Base-by-base conservation (phyloP, 2,797 vertebrate genomes). In the Catharus ustulatus region DNA sequence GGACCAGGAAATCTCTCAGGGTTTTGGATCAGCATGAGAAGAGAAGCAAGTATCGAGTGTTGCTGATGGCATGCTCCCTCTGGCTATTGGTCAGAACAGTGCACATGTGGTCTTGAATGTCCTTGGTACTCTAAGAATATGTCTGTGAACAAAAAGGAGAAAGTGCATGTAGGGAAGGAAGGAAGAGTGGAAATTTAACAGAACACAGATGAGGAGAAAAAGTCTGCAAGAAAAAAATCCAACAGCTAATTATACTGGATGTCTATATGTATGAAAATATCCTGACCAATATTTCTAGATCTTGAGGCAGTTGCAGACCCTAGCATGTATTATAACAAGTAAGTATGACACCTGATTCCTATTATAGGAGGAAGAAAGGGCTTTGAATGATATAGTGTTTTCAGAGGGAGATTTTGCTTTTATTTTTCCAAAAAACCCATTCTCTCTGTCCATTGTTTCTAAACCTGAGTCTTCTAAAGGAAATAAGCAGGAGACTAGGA, bases 11-110 rank as follows among this genome's bases (percentile, higher is more conserved):
- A 84, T 55, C 13, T 42, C 54, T 59, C 13, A 46, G 22, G 1
- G 0, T 67, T 87, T 68, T 57, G 30, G 15, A 19, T 32, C 42
- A 88, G 13, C 36, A 24, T 30, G 27, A 61, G 57, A 69, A 49
- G 21, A 69, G 26, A 63, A 66, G 11, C 13, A 86, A 49, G 10
- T 11, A 77, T 3, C 0, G 1, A 62, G 15, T 15, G 29, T 4
- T 58, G 30, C 29, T 5, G 4, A 52, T 34, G 21, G 14, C 38
- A 77, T 0, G 0, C 3, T 87, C 16, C 13, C 15, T 87, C 43
- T 71, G 49, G 27, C 10, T 52, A 7, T 42, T 6, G 36, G 32
- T 71, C 22, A 85, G 16, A 73, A 13, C 24, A 82, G 54, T 32
- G 34, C 14, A 68, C 24, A 34, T 14, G 16, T 26, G 13, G n/a